A percentile compares a stretch with the other conserved stretches of the same genome.
These are phyloP conservation scores for Megaustenia siamemsis DNA, from an alignment of 2,888 invertebrate species.

Conservation along the genomic window DNA sequence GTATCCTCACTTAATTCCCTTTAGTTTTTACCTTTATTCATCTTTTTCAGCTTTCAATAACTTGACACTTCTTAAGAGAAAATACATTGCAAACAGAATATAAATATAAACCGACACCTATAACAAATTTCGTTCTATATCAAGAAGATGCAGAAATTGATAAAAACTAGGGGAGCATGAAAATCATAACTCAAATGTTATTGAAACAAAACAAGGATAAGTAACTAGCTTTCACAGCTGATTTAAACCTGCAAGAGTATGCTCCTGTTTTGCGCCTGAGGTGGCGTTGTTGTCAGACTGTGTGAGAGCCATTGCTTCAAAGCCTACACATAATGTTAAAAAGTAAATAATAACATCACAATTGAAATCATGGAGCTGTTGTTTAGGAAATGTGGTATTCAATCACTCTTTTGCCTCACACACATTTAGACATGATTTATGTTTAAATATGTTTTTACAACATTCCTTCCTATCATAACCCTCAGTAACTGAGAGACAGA, in stretches of 20 bases:
- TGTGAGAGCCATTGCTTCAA: slow-evolving; percentile 33
- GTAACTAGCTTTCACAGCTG: neutral
- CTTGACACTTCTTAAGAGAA: no score
- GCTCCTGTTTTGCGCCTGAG: slow-evolving; percentile 38
- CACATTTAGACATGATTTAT: no score
- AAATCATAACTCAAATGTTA: slow-evolving; percentile 17
- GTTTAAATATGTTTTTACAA: no score
- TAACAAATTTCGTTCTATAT: no score
- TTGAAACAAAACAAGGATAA: slow-evolving; percentile 3
- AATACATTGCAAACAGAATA: neutral
- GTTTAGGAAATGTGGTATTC: no score
- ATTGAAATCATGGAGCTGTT: no score
- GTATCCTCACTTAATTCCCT: neutral
- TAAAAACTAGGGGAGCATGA: neutral
- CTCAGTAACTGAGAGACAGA: no score
- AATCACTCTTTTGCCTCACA: no score
- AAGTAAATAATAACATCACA: no score
- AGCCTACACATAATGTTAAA: slow-evolving; percentile 17
- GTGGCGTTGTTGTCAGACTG: neutral
- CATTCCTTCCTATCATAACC: no score
- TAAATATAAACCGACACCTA: neutral
- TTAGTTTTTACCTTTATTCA: neutral
- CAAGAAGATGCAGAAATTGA: no score
- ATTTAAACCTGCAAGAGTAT: slow-evolving; percentile 48
- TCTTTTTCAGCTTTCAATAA: no score